Evolutionary conservation across 2,888 invertebrate genomes (phyloP).

Genomic region (Phengaris alcon): DNA sequence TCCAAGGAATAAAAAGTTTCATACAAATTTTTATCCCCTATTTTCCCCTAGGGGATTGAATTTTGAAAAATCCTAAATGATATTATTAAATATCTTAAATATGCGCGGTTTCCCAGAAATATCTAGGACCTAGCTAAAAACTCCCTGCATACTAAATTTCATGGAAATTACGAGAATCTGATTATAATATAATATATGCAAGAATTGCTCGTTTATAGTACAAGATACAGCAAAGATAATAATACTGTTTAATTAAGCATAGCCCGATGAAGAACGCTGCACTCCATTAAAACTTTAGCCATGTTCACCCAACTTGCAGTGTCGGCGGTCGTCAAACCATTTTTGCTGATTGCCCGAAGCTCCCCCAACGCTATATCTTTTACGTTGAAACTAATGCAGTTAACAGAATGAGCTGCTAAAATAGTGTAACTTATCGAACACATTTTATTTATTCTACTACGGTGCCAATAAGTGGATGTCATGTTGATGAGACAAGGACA

Average conservation of each 20-base stretch:
- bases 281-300: slow-evolving; percentile 63
- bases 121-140: too few relatives aligned
- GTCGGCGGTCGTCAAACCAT: slow-evolving; percentile 18
- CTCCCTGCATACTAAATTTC: too few relatives aligned
- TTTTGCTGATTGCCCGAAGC: slow-evolving; percentile 14
- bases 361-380: neutral
- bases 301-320: slow-evolving; percentile 28
- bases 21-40: too few relatives aligned
- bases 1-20: too few relatives aligned
- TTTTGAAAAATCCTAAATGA: too few relatives aligned
- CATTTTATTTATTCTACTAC: neutral
- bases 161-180: too few relatives aligned
- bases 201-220: neutral
- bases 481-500: neutral
- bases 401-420: slow-evolving; percentile 21
- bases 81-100: too few relatives aligned
- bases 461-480: neutral
- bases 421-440: neutral
- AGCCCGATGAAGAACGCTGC: slow-evolving; percentile 39
- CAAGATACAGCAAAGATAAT: neutral
- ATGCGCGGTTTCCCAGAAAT: too few relatives aligned
- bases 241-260: neutral
- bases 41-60: too few relatives aligned
- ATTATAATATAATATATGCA: too few relatives aligned
- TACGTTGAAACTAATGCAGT: slow-evolving; percentile 15